Percentiles rank a stretch among this genome's conserved stretches.
Conservation (phyloP, 2,113 vertebrate genomes). For the Maylandia zebra region DNA sequence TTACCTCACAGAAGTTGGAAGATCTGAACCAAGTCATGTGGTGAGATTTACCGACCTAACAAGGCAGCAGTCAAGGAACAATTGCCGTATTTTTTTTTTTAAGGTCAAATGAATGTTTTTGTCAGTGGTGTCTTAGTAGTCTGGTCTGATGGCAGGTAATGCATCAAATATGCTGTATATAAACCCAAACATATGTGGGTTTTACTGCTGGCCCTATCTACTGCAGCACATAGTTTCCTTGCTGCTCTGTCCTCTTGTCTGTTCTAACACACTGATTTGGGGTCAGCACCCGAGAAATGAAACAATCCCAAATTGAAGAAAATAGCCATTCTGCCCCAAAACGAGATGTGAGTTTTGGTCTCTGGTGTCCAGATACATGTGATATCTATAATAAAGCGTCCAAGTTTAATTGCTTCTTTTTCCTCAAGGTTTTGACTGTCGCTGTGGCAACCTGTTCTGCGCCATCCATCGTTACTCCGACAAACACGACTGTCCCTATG, state of each 20-base stretch:
- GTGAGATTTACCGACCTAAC: neutral
- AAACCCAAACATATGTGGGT: neutral
- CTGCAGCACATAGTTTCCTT: neutral
- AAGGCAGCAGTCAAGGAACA: neutral
- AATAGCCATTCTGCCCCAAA: neutral
- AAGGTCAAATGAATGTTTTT: neutral
- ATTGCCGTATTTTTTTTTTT: neutral
- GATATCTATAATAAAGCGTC: neutral
- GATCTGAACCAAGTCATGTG: neutral
- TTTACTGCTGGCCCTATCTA: neutral
- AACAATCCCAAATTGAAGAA: neutral
- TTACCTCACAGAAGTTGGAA: neutral
- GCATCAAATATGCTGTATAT: neutral
- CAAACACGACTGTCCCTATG: conserved; percentile 85
- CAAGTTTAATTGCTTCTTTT: neutral
- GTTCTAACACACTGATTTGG: neutral
- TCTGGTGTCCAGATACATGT: neutral
- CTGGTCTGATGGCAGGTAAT: neutral
- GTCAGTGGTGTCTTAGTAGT: neutral
- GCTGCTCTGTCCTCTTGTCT: neutral
- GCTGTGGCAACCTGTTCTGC: conserved; percentile 88
- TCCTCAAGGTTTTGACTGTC: conserved; percentile 81
- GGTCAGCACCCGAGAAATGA: neutral
- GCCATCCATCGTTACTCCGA: conserved; percentile 86
- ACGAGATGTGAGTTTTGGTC: neutral